A percentile compares a stretch with the other conserved stretches of the same genome.
Conservation (phyloP, 2,888 invertebrate species). For the Petrolisthes manimaculis region DNA sequence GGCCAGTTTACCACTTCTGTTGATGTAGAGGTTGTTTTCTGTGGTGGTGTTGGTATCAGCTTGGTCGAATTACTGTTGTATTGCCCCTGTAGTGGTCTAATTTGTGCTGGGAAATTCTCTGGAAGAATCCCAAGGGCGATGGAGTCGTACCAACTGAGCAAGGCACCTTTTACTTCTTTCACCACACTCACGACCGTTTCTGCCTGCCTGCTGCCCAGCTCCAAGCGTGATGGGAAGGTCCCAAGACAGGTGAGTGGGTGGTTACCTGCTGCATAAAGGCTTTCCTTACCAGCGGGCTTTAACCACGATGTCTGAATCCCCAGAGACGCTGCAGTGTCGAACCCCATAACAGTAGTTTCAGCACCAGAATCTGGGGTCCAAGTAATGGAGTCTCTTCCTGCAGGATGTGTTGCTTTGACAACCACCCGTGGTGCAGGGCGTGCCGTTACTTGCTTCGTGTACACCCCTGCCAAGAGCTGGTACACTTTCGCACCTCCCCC, state of each 20-base stretch:
- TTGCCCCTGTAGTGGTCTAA: not conserved
- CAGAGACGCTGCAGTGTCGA: not conserved
- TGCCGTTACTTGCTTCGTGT: not conserved
- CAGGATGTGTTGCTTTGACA: slow-evolving; percentile 15
- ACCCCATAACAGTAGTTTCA: slow-evolving; percentile 18
- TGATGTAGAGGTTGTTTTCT: not conserved
- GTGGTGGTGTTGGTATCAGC: not conserved
- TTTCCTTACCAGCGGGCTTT: no score
- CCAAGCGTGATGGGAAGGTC: not conserved
- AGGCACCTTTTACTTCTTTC: slow-evolving; percentile 6
- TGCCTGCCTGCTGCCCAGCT: slow-evolving; percentile 1
- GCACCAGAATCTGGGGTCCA: slow-evolving; percentile 23
- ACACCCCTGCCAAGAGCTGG: not conserved
- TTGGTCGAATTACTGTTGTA: not conserved
- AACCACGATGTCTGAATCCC: not conserved
- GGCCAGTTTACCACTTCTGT: not conserved
- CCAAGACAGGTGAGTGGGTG: slow-evolving; percentile 6
- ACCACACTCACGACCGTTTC: not conserved
- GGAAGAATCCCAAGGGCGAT: slow-evolving; percentile 1
- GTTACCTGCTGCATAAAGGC: slow-evolving; percentile 1
- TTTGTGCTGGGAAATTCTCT: slow-evolving; percentile 10
- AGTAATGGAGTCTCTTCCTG: not conserved
- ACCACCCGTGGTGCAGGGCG: not conserved
- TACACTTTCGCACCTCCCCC: not conserved
- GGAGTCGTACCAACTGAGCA: slow-evolving; percentile 3